phyloP scores from a whole-genome alignment of 2,888 invertebrate genomes.

The Druceiella hillmani region DNA sequence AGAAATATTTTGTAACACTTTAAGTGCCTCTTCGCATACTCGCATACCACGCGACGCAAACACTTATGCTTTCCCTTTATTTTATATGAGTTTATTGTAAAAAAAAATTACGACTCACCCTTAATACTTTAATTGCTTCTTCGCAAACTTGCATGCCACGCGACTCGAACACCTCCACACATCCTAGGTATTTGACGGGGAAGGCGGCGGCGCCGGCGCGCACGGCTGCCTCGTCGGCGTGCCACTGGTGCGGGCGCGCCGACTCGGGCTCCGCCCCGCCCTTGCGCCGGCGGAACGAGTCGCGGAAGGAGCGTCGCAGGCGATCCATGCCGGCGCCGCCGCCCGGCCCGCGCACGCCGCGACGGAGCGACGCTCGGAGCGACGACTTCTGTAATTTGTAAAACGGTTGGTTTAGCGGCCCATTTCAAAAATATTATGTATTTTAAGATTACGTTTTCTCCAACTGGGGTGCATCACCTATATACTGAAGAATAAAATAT shows the following conservation, averaged over 20 bases:
- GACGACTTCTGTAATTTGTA: conserved; percentile 43
- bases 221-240: conserved; percentile 95
- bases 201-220: conserved; percentile 95
- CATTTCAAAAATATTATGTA: too few species aligned
- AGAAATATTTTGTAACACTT: too few species aligned
- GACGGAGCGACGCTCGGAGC: conserved; percentile 44
- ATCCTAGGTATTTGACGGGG: conserved; percentile 97
- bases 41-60: conserved; percentile 99
- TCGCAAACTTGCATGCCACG: conserved; percentile 99
- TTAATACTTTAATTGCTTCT: conserved; percentile 93
- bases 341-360: conserved; percentile 35
- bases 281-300: conserved; percentile 91
- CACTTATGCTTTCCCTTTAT: too few species aligned
- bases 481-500: too few species aligned
- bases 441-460: too few species aligned
- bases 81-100: too few species aligned
- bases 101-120: conserved; percentile 59
- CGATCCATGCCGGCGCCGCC: conserved; percentile 71
- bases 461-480: too few species aligned
- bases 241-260: conserved; percentile 97
- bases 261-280: conserved; percentile 77
- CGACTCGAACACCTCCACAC: conserved; percentile 98
- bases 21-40: conserved; percentile 98
- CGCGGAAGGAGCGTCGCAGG: conserved; percentile 82
- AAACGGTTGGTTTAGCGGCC: too few species aligned